Conservation (phyloP, 2,888 invertebrate species). For the Melieria picta region DNA sequence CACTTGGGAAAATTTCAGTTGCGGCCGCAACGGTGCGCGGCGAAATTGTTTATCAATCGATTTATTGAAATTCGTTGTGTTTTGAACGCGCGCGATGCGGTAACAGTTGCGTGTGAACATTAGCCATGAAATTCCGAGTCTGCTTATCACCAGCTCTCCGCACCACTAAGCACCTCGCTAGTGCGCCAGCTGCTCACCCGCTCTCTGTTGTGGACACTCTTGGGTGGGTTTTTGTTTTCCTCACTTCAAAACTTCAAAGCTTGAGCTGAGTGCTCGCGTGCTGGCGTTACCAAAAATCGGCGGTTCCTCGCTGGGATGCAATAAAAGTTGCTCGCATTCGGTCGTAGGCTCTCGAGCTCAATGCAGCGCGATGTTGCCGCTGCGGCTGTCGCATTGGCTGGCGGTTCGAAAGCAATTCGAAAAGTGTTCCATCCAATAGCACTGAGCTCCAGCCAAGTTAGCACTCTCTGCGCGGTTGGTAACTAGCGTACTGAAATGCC, state of each 20-base stretch:
- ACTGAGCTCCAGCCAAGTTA: not conserved
- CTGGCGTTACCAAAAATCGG: conserved; percentile 1
- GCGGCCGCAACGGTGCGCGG: no score
- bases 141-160: not conserved
- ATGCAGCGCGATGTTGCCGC: conserved; percentile 36
- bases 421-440: not conserved
- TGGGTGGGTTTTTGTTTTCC: conserved; percentile 9
- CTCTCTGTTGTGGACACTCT: not conserved
- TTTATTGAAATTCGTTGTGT: conserved; percentile 12
- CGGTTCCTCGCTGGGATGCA: conserved; percentile 33
- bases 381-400: not conserved
- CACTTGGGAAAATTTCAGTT: not conserved
- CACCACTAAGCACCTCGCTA: not conserved
- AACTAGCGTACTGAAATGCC: conserved; percentile 57
- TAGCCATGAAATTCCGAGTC: conserved; percentile 17
- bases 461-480: conserved; percentile 43
- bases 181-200: not conserved
- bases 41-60: conserved; percentile 20
- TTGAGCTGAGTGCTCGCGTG: not conserved
- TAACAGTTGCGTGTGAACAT: not conserved
- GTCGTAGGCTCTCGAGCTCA: conserved; percentile 40
- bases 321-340: conserved; percentile 50
- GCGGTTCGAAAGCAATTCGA: not conserved
- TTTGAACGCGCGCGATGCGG: conserved; percentile 7
- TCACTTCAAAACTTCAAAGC: not conserved